These are phyloP conservation scores for Drosophila mimica DNA, from an alignment of 2,888 invertebrate species.

Conservation along the genomic window DNA sequence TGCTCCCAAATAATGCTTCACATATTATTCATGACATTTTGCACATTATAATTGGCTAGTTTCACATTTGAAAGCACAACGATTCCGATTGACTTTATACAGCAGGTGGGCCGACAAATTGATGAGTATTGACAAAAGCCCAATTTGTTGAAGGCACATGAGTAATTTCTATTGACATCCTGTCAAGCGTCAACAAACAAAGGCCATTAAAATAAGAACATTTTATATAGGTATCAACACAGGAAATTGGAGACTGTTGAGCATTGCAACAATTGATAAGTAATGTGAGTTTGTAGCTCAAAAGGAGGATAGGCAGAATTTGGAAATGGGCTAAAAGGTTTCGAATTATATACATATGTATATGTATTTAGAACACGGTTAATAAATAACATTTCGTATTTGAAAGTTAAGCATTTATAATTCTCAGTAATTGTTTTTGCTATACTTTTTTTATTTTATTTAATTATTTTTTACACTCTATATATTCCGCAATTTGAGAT, in stretches of 20 bases:
- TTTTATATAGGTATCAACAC: background rate
- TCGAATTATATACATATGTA: background rate
- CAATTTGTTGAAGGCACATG: slow-evolving; percentile 17
- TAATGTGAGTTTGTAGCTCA: background rate
- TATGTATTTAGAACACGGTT: background rate
- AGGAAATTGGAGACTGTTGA: slow-evolving; percentile 16
- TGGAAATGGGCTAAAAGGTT: background rate
- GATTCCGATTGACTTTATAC: slow-evolving; percentile 8
- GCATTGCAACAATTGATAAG: slow-evolving; percentile 8
- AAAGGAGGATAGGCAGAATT: background rate
- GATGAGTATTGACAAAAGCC: slow-evolving; percentile 39
- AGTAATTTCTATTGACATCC: slow-evolving; percentile 22
- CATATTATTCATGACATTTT: slow-evolving; percentile 65
- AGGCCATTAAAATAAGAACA: slow-evolving; percentile 27
- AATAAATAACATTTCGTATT: background rate
- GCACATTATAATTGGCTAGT: slow-evolving; percentile 71
- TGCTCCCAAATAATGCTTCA: slow-evolving; percentile 10
- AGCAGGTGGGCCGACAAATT: slow-evolving; percentile 38
- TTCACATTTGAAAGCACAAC: slow-evolving; percentile 53
- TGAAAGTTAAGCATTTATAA: background rate
- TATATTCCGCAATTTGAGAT: too few relatives aligned
- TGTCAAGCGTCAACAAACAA: slow-evolving; percentile 32
- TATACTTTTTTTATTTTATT: background rate
- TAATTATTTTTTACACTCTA: background rate
- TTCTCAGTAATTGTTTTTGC: background rate